These are phyloP conservation scores for Branchipolynoe longqiensis DNA, from an alignment of 2,888 invertebrate species.

Conservation along the genomic window DNA sequence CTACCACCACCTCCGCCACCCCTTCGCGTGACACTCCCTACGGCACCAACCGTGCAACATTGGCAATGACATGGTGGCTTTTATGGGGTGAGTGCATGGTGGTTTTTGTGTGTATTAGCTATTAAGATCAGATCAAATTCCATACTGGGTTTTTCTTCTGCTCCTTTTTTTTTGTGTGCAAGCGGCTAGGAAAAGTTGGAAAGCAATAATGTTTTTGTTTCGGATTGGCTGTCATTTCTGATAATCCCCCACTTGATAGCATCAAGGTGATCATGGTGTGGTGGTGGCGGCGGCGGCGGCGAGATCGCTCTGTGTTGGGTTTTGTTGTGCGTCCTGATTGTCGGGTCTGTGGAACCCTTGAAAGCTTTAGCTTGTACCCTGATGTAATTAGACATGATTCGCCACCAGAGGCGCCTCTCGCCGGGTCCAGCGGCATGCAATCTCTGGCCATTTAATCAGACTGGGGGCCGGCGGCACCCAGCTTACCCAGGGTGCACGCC, in stretches of 20 bases:
- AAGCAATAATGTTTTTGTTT: constrained; percentile 45
- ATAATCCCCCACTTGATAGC: constrained; percentile 45
- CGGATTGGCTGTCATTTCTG: constrained; percentile 31
- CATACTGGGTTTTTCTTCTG: neutral
- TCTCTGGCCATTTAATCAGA: constrained; percentile 34
- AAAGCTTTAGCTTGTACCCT: constrained; percentile 53
- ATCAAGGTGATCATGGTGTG: constrained; percentile 32
- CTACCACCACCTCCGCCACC: neutral
- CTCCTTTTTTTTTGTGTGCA: too few relatives aligned
- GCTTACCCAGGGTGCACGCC: neutral
- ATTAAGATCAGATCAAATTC: constrained; percentile 38
- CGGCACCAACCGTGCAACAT: neutral
- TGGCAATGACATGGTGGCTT: neutral
- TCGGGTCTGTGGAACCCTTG: constrained; percentile 8
- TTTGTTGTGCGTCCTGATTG: neutral
- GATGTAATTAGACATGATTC: constrained; percentile 55
- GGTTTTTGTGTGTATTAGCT: neutral
- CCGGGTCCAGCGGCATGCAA: constrained; percentile 32
- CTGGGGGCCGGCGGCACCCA: neutral
- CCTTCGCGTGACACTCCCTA: neutral
- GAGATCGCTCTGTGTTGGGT: neutral
- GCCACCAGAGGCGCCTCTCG: constrained; percentile 20
- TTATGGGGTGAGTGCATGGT: too few relatives aligned
- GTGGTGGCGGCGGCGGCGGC: neutral
- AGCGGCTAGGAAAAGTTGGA: constrained; percentile 29